Conservation (phyloP, 2,113 vertebrate species). For the Alligator mississippiensis region DNA sequence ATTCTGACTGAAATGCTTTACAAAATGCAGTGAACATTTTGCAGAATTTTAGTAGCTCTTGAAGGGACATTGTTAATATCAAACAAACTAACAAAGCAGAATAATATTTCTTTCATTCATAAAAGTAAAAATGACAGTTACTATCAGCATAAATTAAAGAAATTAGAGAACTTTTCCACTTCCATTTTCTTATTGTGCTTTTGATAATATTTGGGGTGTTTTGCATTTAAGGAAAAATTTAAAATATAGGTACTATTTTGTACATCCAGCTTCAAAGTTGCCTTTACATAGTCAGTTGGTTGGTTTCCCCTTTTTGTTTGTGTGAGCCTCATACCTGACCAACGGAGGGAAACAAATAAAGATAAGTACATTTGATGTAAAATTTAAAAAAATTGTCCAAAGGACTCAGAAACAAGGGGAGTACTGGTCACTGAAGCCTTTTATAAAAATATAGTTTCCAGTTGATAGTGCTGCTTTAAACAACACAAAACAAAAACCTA, state of each 20-base stretch:
- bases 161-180: neutral
- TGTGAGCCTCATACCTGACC: neutral
- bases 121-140: neutral
- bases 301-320: neutral
- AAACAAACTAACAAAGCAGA: constrained; percentile 12
- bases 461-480: constrained; percentile 18
- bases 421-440: neutral
- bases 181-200: neutral
- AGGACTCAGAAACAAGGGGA: neutral
- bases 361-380: neutral
- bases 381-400: neutral
- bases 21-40: neutral
- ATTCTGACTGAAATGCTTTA: neutral
- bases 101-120: neutral
- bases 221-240: neutral
- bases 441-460: constrained; percentile 2
- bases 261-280: neutral
- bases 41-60: neutral
- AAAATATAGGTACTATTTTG: too few species aligned
- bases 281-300: neutral
- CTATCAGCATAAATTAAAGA: neutral
- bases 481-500: neutral
- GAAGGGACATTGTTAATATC: neutral
- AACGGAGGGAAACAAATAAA: neutral
- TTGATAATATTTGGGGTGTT: neutral